phyloP scores from a whole-genome alignment of 2,113 vertebrate genomes.

The Chlamydotis undulata region DNA sequence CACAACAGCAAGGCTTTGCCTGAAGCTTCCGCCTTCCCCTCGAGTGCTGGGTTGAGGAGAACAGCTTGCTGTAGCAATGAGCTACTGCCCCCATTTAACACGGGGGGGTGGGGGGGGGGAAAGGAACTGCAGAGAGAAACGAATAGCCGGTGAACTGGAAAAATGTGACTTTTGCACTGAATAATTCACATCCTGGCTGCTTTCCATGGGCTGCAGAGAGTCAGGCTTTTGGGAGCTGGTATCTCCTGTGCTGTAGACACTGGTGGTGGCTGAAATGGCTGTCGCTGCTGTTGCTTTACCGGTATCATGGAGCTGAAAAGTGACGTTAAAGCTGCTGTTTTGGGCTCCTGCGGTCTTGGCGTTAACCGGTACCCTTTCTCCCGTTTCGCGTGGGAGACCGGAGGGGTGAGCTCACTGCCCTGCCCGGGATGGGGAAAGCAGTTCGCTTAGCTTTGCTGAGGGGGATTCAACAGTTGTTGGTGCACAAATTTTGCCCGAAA shows the following conservation, averaged over 20 bases:
- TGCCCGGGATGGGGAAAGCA: not conserved
- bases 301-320: not conserved
- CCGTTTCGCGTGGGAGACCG: fast-evolving
- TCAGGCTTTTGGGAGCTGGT: not conserved
- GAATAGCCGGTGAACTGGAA: not conserved
- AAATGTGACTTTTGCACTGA: not conserved
- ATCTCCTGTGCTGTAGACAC: not conserved
- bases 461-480: fast-evolving
- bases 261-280: not conserved
- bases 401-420: not conserved
- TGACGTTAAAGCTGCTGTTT: not conserved
- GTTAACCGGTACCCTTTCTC: not conserved
- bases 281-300: not conserved
- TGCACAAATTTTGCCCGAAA: not conserved
- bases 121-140: not conserved
- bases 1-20: not conserved
- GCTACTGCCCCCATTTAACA: not conserved
- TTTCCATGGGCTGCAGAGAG: not conserved
- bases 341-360: not conserved
- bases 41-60: not conserved
- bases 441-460: not conserved
- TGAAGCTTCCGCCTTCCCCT: not conserved
- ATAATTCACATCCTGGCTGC: not conserved
- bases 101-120: not conserved
- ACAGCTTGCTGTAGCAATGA: not conserved